These are phyloP conservation scores for Pocillopora damicornis DNA, from an alignment of 64 coral and sea anemone species.

Conservation along the genomic window DNA sequence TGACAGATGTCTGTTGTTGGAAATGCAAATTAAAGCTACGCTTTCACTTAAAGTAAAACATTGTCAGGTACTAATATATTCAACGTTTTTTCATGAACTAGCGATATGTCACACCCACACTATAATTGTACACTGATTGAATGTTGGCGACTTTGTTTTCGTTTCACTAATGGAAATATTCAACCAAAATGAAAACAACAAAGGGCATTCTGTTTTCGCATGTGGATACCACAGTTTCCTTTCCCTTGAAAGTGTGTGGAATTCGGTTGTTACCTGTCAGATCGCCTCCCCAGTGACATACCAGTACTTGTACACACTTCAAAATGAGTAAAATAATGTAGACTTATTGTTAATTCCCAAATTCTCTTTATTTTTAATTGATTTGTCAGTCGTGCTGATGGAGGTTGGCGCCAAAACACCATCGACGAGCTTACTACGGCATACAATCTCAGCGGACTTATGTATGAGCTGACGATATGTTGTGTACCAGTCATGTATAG, in stretches of 20 bases:
- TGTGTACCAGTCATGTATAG: not conserved
- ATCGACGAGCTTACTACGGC: not conserved
- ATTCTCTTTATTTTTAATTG: not conserved
- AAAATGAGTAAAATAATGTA: not conserved
- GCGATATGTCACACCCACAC: not conserved
- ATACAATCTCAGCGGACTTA: not conserved
- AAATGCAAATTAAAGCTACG: not conserved
- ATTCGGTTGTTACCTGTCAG: constrained; percentile 59
- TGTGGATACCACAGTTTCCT: not conserved
- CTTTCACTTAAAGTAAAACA: too few species aligned
- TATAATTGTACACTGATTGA: not conserved
- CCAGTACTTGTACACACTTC: constrained; percentile 48
- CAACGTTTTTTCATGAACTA: not conserved
- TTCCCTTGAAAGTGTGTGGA: not conserved
- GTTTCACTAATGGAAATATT: not conserved
- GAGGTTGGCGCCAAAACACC: constrained; percentile 36
- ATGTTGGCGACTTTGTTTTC: not conserved
- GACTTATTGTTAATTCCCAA: constrained; percentile 6
- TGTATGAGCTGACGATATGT: not conserved
- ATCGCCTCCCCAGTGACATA: constrained; percentile 76
- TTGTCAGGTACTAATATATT: not conserved
- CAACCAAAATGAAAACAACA: not conserved
- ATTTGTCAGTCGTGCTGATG: not conserved
- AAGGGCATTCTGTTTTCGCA: not conserved
- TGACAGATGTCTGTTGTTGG: not conserved